Evolutionary conservation across 2,113 vertebrate genomes (phyloP).

Genomic region (Protobothrops mucrosquamatus): DNA sequence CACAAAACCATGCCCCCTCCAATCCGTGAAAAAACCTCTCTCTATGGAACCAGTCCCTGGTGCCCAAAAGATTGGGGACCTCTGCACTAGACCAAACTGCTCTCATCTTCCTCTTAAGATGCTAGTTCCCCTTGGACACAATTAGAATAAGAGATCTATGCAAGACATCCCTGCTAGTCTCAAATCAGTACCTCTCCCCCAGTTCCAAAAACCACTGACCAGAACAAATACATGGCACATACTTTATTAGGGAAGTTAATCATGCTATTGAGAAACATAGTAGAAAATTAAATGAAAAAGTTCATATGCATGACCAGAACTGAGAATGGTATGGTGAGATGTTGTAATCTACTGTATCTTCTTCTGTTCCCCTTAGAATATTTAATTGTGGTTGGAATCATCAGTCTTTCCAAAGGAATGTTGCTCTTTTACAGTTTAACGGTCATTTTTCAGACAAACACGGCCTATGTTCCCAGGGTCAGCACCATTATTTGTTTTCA

Average conservation of each 20-base stretch:
- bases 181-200: background rate
- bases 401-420: background rate
- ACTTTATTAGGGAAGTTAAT: background rate
- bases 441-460: background rate
- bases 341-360: no score
- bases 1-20: no score
- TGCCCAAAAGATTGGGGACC: no score
- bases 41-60: no score
- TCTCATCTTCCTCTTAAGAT: background rate
- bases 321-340: background rate
- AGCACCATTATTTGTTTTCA: background rate
- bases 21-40: no score
- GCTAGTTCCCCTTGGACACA: background rate
- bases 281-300: background rate
- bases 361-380: background rate
- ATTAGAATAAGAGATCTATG: background rate
- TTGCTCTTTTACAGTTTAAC: background rate
- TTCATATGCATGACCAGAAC: background rate
- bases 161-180: background rate
- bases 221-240: background rate
- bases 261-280: background rate
- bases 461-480: background rate
- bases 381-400: background rate
- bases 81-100: background rate
- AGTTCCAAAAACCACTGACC: background rate